These are phyloP conservation scores for Eubasilissa splendida DNA, from an alignment of 2,888 invertebrate genomes.

Conservation along the genomic window DNA sequence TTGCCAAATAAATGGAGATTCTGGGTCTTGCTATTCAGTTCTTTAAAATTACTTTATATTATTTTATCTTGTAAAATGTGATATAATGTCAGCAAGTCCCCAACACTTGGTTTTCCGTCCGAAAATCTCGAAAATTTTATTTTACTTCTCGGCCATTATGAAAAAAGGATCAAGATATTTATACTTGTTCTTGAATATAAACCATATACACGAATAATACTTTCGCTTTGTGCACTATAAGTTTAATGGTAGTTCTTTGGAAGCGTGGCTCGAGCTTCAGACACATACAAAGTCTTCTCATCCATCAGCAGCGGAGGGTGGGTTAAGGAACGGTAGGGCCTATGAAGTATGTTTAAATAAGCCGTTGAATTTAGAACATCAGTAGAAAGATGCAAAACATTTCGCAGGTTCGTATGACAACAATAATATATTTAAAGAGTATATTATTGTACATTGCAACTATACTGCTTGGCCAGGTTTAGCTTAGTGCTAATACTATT, in stretches of 20 bases:
- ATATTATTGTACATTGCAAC: neutral
- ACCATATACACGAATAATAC: neutral
- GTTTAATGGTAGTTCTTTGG: neutral
- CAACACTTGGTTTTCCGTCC: constrained; percentile 7
- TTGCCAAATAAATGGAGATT: neutral
- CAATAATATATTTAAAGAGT: neutral
- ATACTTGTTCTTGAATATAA: neutral
- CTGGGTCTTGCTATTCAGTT: constrained; percentile 8
- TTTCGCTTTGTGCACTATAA: neutral
- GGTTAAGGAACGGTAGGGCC: neutral
- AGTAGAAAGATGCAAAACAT: neutral
- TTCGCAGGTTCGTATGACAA: neutral
- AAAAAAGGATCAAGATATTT: neutral
- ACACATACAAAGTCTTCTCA: constrained; percentile 33
- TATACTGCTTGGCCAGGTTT: neutral
- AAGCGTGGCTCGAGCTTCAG: constrained; percentile 13
- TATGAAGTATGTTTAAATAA: neutral
- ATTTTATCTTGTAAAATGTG: constrained; percentile 30
- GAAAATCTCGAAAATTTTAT: neutral
- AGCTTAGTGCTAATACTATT: constrained; percentile 10
- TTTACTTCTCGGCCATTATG: neutral
- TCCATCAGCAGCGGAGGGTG: constrained; percentile 30
- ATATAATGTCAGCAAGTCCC: constrained; percentile 33
- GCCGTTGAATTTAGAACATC: neutral
- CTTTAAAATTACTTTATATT: constrained; percentile 24